Evolutionary conservation across 2,888 invertebrate species (phyloP), one percentile per base, ranked within the genome.

Genomic region (Junonia oenone): DNA sequence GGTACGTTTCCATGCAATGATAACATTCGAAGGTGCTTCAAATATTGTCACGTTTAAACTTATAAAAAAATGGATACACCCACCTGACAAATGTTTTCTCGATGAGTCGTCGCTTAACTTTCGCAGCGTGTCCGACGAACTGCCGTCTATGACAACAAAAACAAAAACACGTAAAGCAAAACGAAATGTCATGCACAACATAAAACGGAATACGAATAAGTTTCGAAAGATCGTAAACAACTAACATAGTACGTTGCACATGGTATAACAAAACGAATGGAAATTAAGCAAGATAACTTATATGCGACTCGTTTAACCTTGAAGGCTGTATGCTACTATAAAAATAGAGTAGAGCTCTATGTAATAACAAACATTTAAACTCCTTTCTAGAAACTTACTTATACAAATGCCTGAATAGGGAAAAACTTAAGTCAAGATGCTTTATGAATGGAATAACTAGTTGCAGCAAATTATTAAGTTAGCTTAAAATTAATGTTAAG

Each of bases 71-170:
- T 15, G 31, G 63, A 65, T 53, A 63, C 68, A 73, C 87, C 83
- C 75, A 91, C 91, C 91, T 80, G 91, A 90, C 68, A 91, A 79
- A 75, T 89, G 89, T 82, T 90, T 91, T 81, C 91, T 83, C 61
- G 90, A 90, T 63, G 82, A 85, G 68, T 91, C 91, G 81, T 90
- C 90, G 70, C 90, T 91, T 65, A 84, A 77, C 71, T 89, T 91
- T 77, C 91, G 82, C 67, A 82, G 75, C 63, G 87, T 77, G 71
- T 90, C 90, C 72, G 88, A 75, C 33, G 87, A 79, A 65, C 90
- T 85, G 83, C 87, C 84, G 89, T 91, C 91, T 91, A 89, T 65
- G 87, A 83, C 81, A 88, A 89, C 81, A 84, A 84, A 83, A 85
- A 83, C 72, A 76, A 78, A 78, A 66, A 85, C 88, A 88, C 76